Evolutionary conservation across 2,113 vertebrate species (phyloP), one percentile per base, ranked within the genome.

Genomic region (Callocephalon fimbriatum): DNA sequence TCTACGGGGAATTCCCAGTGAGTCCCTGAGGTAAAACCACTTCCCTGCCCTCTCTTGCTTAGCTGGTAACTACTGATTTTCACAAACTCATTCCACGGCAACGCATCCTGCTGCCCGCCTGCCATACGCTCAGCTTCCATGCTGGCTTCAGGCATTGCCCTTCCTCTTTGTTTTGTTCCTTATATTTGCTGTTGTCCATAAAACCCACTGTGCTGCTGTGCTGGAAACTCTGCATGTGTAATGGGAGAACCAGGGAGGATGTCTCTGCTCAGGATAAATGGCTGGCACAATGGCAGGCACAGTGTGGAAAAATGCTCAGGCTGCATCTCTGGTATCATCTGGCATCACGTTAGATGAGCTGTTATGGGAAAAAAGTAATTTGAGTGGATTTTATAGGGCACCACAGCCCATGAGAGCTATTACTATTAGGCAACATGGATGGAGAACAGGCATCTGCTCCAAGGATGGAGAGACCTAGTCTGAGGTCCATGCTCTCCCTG

Each of bases 231-330:
- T 53, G 47, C 40, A 53, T 0, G 4, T 21, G 32, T 8, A 3
- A 53, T 26, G 58, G 50, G 22, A 81, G 48, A 87, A 65, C 13
- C 2, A 8, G 75, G 70, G 32, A 22, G 1, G 29, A 20, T 47
- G 4, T 42, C 19, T 51, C 58, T 73, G 11, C 25, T 7, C 21
- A 53, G n/a, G 21, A 80, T 35, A 65, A 78, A 31, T 8, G 9
- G 20, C 26, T 8, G 8, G 17, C 0, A 0, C 2, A 6, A 6
- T 5, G 12, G 23, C 11, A 56, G 1, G 1, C 4, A 7, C 12
- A 17, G 7, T 3, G 6, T 1, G 0, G n/a, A 12, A 37, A 51
- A 80, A 67, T 8, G 44, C 25, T 74, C 42, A 54, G 31, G n/a
- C 58, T 79, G n/a, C 40, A 44, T 21, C 37, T 76, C 75, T 71